These are phyloP conservation scores for Drosophila dives DNA, from an alignment of 2,888 invertebrate species.

Conservation along the genomic window DNA sequence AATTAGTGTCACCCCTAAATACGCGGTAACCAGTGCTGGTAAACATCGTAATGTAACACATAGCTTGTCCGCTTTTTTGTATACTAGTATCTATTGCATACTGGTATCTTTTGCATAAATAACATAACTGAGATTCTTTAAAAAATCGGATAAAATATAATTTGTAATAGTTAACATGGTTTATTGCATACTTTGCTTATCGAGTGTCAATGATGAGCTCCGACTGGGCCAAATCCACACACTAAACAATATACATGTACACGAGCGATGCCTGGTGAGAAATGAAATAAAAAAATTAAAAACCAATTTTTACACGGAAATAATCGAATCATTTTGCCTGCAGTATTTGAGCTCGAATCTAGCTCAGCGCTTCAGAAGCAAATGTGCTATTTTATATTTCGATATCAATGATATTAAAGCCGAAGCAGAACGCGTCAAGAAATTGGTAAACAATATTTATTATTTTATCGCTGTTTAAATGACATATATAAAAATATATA, in stretches of 20 bases:
- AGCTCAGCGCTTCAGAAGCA: slow-evolving; percentile 88
- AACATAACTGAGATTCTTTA: not conserved
- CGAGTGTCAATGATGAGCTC: slow-evolving; percentile 10
- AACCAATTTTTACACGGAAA: not conserved
- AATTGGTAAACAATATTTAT: slow-evolving; percentile 86
- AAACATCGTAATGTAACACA: not conserved
- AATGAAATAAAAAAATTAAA: not conserved
- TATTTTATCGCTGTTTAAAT: not conserved
- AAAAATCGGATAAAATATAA: slow-evolving; percentile 15
- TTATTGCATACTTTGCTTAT: slow-evolving; percentile 50
- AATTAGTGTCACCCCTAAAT: not conserved
- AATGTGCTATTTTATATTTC: slow-evolving; percentile 91
- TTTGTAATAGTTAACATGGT: slow-evolving; percentile 1
- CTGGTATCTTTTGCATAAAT: too few species aligned
- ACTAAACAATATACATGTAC: slow-evolving; percentile 86
- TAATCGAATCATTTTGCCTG: not conserved
- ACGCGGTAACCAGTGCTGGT: not conserved
- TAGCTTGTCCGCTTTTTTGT: not conserved
- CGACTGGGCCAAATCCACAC: slow-evolving; percentile 11
- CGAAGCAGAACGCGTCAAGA: slow-evolving; percentile 88
- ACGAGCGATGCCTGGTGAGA: slow-evolving; percentile 91
- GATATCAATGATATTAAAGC: slow-evolving; percentile 88
- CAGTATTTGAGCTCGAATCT: slow-evolving; percentile 90
- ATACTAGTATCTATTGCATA: too few species aligned
- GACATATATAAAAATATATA: not conserved